These are phyloP conservation scores for Coregonus ussuriensis DNA, from an alignment of 2,797 vertebrate genomes.

Conservation along the genomic window DNA sequence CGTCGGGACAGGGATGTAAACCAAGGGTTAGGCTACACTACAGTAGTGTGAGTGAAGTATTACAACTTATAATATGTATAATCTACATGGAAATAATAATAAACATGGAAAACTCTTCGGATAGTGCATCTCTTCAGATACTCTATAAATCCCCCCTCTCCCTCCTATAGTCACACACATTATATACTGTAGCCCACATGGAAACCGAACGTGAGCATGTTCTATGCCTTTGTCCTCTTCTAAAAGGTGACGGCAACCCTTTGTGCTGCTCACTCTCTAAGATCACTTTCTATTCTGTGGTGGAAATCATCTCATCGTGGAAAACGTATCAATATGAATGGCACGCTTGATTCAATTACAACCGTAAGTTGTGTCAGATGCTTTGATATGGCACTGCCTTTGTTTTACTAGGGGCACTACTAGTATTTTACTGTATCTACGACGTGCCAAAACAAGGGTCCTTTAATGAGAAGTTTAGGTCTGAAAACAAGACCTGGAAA, in stretches of 20 bases:
- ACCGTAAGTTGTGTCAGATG: constrained; percentile 64
- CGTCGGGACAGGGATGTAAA: not conserved
- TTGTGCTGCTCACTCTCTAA: constrained; percentile 24
- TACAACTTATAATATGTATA: not conserved
- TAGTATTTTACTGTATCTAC: constrained; percentile 33
- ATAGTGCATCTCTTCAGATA: not conserved
- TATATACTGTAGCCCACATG: not conserved
- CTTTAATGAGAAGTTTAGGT: constrained; percentile 40
- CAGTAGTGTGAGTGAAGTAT: not conserved
- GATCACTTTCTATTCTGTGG: constrained; percentile 35
- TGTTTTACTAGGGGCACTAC: constrained; percentile 57
- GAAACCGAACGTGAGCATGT: constrained; percentile 45
- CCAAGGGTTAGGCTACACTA: not conserved
- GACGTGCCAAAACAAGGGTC: constrained; percentile 24
- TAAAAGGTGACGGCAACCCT: constrained; percentile 43
- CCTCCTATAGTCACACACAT: not conserved
- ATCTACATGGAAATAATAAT: not conserved
- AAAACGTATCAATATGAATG: constrained; percentile 45
- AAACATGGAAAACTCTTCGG: not conserved
- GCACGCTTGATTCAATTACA: constrained; percentile 56
- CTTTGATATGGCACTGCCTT: constrained; percentile 36
- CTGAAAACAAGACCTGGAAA: no score
- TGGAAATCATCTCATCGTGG: constrained; percentile 43
- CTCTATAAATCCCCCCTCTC: not conserved
- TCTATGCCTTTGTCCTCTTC: constrained; percentile 17